A percentile compares a stretch with the other conserved stretches of the same genome.
phyloP scores from a whole-genome alignment of 2,797 vertebrate genomes.

The Hoplostethus mediterraneus region DNA sequence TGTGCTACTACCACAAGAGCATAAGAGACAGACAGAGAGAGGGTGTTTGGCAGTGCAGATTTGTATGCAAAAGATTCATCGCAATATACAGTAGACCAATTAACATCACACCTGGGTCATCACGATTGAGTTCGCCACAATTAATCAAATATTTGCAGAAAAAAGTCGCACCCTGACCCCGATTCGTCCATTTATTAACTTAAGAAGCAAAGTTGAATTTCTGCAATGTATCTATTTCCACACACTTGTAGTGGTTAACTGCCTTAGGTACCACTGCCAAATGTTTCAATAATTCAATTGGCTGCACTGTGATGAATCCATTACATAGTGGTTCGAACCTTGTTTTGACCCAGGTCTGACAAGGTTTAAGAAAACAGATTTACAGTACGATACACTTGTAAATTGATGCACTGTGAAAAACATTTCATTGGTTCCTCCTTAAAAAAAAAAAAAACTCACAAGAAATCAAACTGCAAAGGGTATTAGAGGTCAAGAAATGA shows the following conservation, averaged over 20 bases:
- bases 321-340: conserved; percentile 20
- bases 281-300: conserved; percentile 7
- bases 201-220: background rate
- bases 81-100: conserved; percentile 75
- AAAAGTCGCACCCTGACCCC: background rate
- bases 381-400: conserved; percentile 78
- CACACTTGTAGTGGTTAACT: background rate
- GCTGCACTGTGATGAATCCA: conserved; percentile 14
- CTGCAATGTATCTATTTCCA: background rate
- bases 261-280: background rate
- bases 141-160: conserved; percentile 13
- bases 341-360: conserved; percentile 72
- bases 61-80: conserved; percentile 70
- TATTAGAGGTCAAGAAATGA: conserved; percentile 20
- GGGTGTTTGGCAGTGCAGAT: conserved; percentile 86
- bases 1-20: conserved; percentile 77
- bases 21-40: conserved; percentile 73
- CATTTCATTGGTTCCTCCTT: conserved; percentile 55
- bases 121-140: conserved; percentile 26
- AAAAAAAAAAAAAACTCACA: conserved; percentile 45
- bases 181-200: conserved; percentile 1
- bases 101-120: conserved; percentile 71
- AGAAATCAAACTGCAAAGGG: conserved; percentile 45
- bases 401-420: conserved; percentile 67
- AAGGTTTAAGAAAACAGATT: conserved; percentile 71